Evolutionary conservation across 2,888 invertebrate genomes (phyloP), one percentile per base, ranked within the genome.

Genomic region (Pachymerium ferrugineum): DNA sequence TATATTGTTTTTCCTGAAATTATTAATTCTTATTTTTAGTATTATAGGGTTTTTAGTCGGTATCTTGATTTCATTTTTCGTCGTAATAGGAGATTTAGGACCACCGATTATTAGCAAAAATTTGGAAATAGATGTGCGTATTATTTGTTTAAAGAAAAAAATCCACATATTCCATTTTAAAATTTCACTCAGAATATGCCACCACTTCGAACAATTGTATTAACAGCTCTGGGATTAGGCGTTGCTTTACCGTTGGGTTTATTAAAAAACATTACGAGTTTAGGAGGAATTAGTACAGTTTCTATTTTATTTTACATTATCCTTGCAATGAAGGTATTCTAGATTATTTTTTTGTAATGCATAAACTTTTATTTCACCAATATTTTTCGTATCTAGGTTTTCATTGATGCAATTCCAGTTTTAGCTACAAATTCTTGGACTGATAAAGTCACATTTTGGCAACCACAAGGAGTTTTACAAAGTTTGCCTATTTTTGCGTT

Each of bases 81-180:
- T 98, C 19, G 94, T 98, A n/a, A 93, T 98, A 77, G 98, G 98
- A 0, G 98, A 98, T 82, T 85, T 98, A 68, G 96, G 95, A 0
- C 97, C 98, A 19, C 91, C 91, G 80, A 93, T 97, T 74, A 85
- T 95, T 19, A 88, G 91, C 0, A 92, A 94, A 82, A 85, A 92
- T 79, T 87, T 93, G 72, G 86, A 88, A 70, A 85, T 91, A 31
- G 88, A 88, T 38, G 73, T 74, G 30, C 3, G 31, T 8, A 5
- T n/a, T 28, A 71, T 14, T 71, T 2, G 29, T 16, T n/a, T n/a
- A 28, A 54, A 29, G 5, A n/a, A 14, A 54, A 10, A 35, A 35
- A 35, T 12, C 10, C 38, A 4, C 62, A 47, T 1, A 31, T 76
- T 33, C 72, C 74, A 33, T 70, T 76, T 67, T 10, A 67, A 68